Evolutionary conservation across 2,888 invertebrate species (phyloP).

Genomic region (Syrphus vitripennis): DNA sequence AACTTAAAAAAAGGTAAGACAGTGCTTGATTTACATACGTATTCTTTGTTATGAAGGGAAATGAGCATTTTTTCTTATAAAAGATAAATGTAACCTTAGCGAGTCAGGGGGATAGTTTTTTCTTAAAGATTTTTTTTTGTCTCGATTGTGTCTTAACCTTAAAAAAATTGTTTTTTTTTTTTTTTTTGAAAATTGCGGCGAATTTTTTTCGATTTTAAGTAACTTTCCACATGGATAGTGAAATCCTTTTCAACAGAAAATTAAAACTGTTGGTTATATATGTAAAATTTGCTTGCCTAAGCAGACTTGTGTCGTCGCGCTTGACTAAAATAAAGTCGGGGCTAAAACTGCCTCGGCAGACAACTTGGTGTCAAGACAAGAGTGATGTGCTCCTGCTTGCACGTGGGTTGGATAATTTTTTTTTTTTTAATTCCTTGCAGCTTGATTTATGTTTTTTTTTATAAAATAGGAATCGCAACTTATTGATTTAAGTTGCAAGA

Average conservation of each 20-base stretch:
- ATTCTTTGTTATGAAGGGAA: slow-evolving; percentile 20
- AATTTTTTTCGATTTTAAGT: slow-evolving; percentile 4
- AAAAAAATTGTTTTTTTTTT: neutral
- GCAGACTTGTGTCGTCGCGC: neutral
- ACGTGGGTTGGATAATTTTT: neutral
- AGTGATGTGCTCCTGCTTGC: slow-evolving; percentile 32
- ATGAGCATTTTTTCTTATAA: slow-evolving; percentile 12
- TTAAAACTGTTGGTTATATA: neutral
- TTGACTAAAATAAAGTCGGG: slow-evolving; percentile 14
- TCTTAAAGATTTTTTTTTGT: neutral
- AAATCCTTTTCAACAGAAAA: slow-evolving; percentile 20
- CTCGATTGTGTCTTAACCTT: slow-evolving; percentile 9
- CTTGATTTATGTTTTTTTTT: neutral
- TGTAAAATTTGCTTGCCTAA: neutral
- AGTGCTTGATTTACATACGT: slow-evolving; percentile 4
- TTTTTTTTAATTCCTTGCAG: neutral
- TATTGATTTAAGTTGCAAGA: slow-evolving; percentile 4
- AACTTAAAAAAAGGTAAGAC: slow-evolving; percentile 68
- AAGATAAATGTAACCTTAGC: slow-evolving; percentile 35
- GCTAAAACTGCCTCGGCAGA: slow-evolving; percentile 20
- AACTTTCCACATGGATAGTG: slow-evolving; percentile 28
- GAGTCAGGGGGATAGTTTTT: neutral
- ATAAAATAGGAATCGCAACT: neutral
- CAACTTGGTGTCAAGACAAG: slow-evolving; percentile 25
- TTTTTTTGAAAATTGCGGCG: neutral